Evolutionary conservation across 2,113 vertebrate genomes (phyloP), one percentile per base, ranked within the genome.

Genomic region (Coracopsis vasa): DNA sequence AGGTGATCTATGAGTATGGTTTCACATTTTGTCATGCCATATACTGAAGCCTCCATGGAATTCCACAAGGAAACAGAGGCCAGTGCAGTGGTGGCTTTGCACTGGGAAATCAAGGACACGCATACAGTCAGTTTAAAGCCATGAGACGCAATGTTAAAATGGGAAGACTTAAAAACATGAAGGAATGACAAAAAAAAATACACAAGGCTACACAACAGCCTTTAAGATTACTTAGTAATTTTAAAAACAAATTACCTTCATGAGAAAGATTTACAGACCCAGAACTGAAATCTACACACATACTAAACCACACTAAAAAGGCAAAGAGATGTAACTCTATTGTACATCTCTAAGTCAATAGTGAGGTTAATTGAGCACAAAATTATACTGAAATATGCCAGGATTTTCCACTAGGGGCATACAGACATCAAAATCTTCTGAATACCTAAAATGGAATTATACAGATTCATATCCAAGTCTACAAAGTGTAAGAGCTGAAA

Each of bases 1-100:
- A 95, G 95, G 53, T 97, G 95, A 97, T 93, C 96, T 97, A 93
- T 81, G 89, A 88, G 95, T 88, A 94, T 66, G 67, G 94, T 94
- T 97, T 97, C 93, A 96, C 86, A 91, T 95, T 97, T 94, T 95
- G 91, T 96, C 94, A 91, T 73, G 73, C 83, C 78, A 33, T 47
- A 37, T 65, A 61, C 54, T 70, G 86, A 96, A 78, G 47, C 70
- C 73, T 90, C 47, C n/a, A 10, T 17, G 74, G 86, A 93, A 91
- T 71, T 92, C 62, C 16, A 19, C 80, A 72, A 73, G 73, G 54
- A 50, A 91, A 85, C 1, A 4, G 78, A 70, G 45, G 47, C 89
- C 31, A 53, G 44, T 10, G 80, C 70, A 86, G 82, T 65, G 47
- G 45, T 45, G 37, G 58, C 91, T 94, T 75, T 0, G 1, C 2